Conservation (phyloP, 2,797 vertebrate species). For the Catharus ustulatus region DNA sequence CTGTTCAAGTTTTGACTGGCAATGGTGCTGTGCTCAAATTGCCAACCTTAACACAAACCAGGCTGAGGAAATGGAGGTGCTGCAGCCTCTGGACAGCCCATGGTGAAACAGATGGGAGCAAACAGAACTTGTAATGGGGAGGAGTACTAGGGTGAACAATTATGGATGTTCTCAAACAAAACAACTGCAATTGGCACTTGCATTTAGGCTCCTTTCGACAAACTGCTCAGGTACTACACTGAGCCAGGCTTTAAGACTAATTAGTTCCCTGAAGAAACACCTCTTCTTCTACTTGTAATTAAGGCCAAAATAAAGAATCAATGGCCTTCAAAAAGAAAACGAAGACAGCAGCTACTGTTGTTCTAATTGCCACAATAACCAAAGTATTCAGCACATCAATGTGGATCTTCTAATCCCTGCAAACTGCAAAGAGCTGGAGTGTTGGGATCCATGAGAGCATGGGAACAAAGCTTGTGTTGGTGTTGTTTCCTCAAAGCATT, state of each 20-base stretch:
- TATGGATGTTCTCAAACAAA: background rate
- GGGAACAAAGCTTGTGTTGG: background rate
- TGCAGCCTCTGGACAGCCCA: background rate
- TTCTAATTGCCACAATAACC: background rate
- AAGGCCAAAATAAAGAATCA: constrained; percentile 18
- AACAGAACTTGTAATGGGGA: background rate
- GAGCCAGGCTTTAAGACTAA: background rate
- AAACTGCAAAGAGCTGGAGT: background rate
- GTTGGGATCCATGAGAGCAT: background rate
- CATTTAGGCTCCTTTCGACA: background rate
- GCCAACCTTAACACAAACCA: background rate
- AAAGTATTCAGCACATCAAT: background rate
- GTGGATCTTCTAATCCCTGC: background rate
- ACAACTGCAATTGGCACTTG: background rate
- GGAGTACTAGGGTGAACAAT: background rate
- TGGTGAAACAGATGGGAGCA: background rate
- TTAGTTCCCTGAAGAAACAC: constrained; percentile 40
- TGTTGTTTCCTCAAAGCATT: background rate
- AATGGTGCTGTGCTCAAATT: background rate
- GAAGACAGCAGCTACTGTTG: background rate
- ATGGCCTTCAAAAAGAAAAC: constrained; percentile 12
- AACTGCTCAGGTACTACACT: background rate
- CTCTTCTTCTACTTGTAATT: background rate
- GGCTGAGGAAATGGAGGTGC: background rate
- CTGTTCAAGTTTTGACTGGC: background rate